Base-by-base conservation (phyloP, 1,140 invertebrate species). In the Pseudoatta argentina region DNA sequence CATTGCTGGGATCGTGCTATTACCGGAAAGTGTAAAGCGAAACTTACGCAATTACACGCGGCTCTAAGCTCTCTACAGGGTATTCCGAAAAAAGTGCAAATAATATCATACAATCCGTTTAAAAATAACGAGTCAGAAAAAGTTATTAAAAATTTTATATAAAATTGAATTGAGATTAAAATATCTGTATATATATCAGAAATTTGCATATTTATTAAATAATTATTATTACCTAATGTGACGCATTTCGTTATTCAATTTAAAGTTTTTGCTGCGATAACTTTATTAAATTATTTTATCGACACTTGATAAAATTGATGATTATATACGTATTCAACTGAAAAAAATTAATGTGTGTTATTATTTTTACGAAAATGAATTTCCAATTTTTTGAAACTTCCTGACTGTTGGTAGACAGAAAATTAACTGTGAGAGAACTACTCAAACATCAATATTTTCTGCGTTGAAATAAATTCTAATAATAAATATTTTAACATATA, bases 41-140 rank as follows among this genome's bases (percentile, higher is more conserved):
- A 71, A 71, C 30, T 81, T 81, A 81, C 48, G 66, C 66, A 81
- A 81, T 81, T 71, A 81, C 57, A 77, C 64, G 30, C 48, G 63
- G 4, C 48, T 79, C 63, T 71, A 3, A 81, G 1, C n/a, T 39
- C 14, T 69, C 64, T 71, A 81, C 8, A 2, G 16, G 21, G 10
- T 51, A 27, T 18, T 57, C 51, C 64, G 48, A 71, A 39, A 69
- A 44, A 71, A 18, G 12, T 57, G n/a, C 18, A 48, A 55, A 71
- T 55, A 55, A 21, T 7, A 14, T 24, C n/a, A 24, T 39, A 55
- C 63, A 69, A 55, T 30, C 16, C 0, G 6, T 44, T 39, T 27
- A 39, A 39, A 27, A 7, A 69, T 71, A 24, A 14, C 27, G 18
- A 48, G 27, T 0, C 10, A 39, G 21, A 34, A 39, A 55, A 39